Base-by-base conservation (phyloP, 2,888 invertebrate genomes). In the Drosophila mettleri region DNA sequence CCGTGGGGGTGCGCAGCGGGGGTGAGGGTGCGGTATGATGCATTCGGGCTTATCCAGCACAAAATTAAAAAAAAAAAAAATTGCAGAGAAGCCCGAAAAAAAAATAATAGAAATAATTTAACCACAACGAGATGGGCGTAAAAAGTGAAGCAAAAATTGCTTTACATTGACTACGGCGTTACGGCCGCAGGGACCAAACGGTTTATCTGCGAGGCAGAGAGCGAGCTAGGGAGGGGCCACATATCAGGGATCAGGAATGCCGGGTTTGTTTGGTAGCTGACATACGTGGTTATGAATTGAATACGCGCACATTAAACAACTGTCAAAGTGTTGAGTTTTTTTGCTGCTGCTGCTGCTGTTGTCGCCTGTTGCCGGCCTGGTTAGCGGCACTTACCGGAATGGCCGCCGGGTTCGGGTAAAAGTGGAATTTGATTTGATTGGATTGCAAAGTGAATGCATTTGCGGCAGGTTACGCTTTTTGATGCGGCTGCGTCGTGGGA, bases 401-500 rank as follows among this genome's bases (percentile, higher is more conserved):
- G 39, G 34, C 70, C 73, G 39, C 6, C 39, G 64, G 71, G 36
- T 59, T 20, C 14, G 60, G 58, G 49, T 60, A 66, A 81, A 85
- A 83, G 86, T 88, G 86, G 78, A 86, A 74, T 88, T 84, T 69
- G 82, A 83, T 88, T 88, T 83, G 84, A 86, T 88, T 88, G 84
- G 71, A 88, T 88, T 83, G 82, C 86, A 65, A 72, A 83, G 58
- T 78, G 80, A 67, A 77, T 61, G 62, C 62, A 57, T 69, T 63
- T 62, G 55, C 41, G 60, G 58, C 38, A 46, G 69, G 57, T 68
- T 60, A 66, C 69, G 67, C 83, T 83, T 80, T 86, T 68, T 69
- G 81, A 83, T 88, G 57, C 64, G 48, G 24, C 16, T n/a, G 0
- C 14, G 20, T 2, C 10, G 43, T 8, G 9, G 10, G 1, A n/a